Evolutionary conservation across 2,113 vertebrate genomes (phyloP), one percentile per base, ranked within the genome.

Genomic region (Paraplagusia blochii): DNA sequence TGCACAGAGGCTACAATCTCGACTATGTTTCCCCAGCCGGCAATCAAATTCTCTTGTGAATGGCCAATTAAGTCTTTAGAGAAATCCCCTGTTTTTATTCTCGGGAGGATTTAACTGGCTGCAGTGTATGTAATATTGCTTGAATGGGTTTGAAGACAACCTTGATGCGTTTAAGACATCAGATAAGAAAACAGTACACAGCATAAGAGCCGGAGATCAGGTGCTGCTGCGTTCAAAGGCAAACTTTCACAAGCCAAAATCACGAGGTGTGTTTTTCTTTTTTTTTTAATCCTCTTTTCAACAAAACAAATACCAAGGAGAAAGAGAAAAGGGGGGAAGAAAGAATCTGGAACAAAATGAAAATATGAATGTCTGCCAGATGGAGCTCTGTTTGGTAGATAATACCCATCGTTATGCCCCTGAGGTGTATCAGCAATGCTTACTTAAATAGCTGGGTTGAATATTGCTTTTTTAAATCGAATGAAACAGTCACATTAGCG

Each of bases 401-500:
- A 77, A 81, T 77, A 62, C 63, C 68, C 60, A 76, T 76, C 47
- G 18, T 65, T 47, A 74, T 78, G 74, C 49, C 79, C 63, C 74
- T 63, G 59, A 83, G 79, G 77, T 77, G 72, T 74, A 82, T 81
- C 79, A 83, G 77, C 63, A 51, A 70, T 83, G 79, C 77, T 82
- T 85, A 84, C 82, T 85, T 86, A 80, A 89, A 84, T 75, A 85
- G 78, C 69, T 77, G 59, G 74, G 68, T 46, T 73, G 78, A 83
- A 83, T 85, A 82, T 82, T 82, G 70, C 64, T 75, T 63, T 79
- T 82, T 85, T 84, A 89, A 84, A 88, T 77, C 48, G 66, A 84
- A 83, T 75, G 53, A 71, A 82, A 84, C 68, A 76, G 76, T 80
- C 75, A 74, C 79, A 83, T 82, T 86, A 77, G 74, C 35, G 43